Evolutionary conservation across 2,888 invertebrate genomes (phyloP).

Genomic region (Stictocephala bisonia): DNA sequence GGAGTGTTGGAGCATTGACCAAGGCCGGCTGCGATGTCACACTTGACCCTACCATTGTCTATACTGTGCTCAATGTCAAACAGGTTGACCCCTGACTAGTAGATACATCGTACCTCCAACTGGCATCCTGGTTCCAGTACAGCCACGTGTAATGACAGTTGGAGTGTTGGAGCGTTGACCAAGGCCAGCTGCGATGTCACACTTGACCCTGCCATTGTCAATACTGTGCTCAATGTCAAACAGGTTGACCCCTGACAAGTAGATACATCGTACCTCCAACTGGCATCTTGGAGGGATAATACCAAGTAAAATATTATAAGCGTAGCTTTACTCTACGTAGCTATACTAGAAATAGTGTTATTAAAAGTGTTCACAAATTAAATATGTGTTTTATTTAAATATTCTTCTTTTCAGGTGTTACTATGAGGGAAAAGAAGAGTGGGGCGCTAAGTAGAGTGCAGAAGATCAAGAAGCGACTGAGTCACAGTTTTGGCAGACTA

Average conservation of each 20-base stretch:
- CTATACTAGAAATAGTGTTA: not conserved
- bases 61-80: too few species aligned
- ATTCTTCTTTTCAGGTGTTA: constrained; percentile 70
- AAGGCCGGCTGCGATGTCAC: too few species aligned
- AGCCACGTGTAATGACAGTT: too few species aligned
- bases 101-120: too few species aligned
- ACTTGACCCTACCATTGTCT: too few species aligned
- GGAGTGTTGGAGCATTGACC: too few species aligned
- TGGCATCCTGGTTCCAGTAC: too few species aligned
- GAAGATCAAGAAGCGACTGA: constrained; percentile 94
- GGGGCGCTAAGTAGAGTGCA: constrained; percentile 93
- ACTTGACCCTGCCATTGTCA: not conserved
- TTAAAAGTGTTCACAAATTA: not conserved
- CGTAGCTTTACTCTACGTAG: not conserved
- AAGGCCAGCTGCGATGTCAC: not conserved
- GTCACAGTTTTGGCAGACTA: constrained; percentile 95
- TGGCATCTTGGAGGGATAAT: not conserved
- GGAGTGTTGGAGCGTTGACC: too few species aligned
- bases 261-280: too few species aligned
- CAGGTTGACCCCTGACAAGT: not conserved
- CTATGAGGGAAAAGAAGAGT: constrained; percentile 93
- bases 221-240: not conserved
- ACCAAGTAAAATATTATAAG: not conserved
- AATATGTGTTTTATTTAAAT: constrained; percentile 26
- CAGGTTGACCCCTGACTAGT: too few species aligned